A percentile compares a stretch with the other conserved stretches of the same genome.
Conservation (phyloP, 2,113 vertebrate genomes). For the Corvus hawaiiensis region DNA sequence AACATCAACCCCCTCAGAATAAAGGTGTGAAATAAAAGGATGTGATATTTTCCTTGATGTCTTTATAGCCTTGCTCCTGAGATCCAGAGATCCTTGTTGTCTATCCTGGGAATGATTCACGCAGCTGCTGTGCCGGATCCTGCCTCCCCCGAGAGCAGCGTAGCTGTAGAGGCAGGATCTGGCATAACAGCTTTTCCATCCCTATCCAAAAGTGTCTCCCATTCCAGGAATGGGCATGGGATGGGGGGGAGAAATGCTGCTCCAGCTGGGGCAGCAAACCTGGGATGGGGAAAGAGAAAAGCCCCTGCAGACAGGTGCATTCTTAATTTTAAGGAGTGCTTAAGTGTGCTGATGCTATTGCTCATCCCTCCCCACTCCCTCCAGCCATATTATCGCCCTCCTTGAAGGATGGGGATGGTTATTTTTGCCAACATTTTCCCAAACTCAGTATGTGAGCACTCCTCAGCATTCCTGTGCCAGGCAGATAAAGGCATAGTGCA, state of each 20-base stretch:
- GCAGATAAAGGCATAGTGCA: not conserved
- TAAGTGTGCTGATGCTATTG: not conserved
- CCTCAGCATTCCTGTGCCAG: not conserved
- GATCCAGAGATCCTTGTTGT: not conserved
- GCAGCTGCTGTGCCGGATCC: not conserved
- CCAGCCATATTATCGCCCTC: not conserved
- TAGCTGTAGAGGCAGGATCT: not conserved
- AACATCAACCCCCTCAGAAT: not conserved
- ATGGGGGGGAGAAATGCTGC: not conserved
- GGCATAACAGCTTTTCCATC: not conserved
- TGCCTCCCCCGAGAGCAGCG: not conserved
- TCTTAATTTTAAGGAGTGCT: not conserved
- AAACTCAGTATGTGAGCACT: rapidly evolving
- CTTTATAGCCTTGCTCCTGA: not conserved
- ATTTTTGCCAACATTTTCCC: not conserved
- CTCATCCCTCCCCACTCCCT: not conserved
- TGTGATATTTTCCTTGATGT: slow-evolving; percentile 1
- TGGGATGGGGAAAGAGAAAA: not conserved
- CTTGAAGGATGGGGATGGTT: not conserved
- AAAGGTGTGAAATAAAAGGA: not conserved
- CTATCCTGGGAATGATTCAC: not conserved
- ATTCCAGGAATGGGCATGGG: not conserved
- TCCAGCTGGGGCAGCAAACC: not conserved
- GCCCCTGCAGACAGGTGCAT: not conserved
- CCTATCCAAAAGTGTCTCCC: not conserved